Percentiles rank a stretch among this genome's conserved stretches.
These are phyloP conservation scores for Choreutis nemorana DNA, from an alignment of 2,888 invertebrate genomes.

Conservation along the genomic window DNA sequence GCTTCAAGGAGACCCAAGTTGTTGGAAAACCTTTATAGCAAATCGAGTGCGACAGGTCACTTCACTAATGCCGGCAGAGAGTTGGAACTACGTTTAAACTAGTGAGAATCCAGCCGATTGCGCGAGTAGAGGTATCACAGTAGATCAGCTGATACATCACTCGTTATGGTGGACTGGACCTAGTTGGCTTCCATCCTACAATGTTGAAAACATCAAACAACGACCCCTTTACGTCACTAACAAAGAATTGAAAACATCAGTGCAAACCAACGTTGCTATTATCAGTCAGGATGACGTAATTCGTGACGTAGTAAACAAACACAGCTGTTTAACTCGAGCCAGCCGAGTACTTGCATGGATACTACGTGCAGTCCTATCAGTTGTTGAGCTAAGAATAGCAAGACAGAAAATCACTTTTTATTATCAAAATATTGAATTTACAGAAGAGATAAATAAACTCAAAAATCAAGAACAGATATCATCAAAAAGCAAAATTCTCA, in stretches of 20 bases:
- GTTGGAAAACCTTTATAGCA: conserved; percentile 12
- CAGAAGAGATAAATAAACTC: conserved; percentile 4
- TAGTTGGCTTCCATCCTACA: too few species aligned
- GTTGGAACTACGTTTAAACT: conserved; percentile 9
- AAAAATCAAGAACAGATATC: conserved; percentile 5
- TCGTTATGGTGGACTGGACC: conserved; percentile 14
- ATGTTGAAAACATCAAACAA: too few species aligned
- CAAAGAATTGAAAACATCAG: too few species aligned
- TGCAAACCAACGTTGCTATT: too few species aligned
- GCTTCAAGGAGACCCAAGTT: conserved; percentile 7
- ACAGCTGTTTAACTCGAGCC: conserved; percentile 8
- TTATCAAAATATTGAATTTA: conserved; percentile 6
- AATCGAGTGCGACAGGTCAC: conserved; percentile 10
- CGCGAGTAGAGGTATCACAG: conserved; percentile 7
- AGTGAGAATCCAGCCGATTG: conserved; percentile 11
- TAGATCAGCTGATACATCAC: conserved; percentile 3
- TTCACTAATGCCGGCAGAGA: conserved; percentile 5
- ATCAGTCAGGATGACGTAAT: too few species aligned
- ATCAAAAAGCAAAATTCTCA: conserved; percentile 1
- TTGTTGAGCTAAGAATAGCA: too few species aligned
- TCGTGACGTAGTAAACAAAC: too few species aligned
- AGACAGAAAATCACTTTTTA: too few species aligned
- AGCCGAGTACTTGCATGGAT: too few species aligned
- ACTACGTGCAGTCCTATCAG: too few species aligned
- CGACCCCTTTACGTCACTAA: too few species aligned